Evolutionary conservation across 2,113 vertebrate genomes (phyloP).

Genomic region (Sminthopsis crassicaudata): DNA sequence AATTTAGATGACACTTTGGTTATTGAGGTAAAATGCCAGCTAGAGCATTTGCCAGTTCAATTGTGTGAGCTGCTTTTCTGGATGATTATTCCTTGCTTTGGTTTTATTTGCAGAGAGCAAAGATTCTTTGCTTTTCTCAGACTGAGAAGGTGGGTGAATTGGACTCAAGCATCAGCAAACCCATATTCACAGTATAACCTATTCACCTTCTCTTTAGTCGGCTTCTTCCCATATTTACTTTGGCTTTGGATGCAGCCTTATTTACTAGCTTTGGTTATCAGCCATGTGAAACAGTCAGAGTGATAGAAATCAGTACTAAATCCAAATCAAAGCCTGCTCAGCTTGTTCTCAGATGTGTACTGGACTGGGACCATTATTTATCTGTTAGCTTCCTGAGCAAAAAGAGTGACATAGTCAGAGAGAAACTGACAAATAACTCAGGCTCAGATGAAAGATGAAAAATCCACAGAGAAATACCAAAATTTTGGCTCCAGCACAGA

Average conservation of each 20-base stretch:
- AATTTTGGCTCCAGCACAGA: neutral
- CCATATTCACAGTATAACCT: neutral
- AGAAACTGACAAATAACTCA: neutral
- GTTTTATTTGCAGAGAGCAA: neutral
- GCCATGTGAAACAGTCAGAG: rapidly evolving
- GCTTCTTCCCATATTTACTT: neutral
- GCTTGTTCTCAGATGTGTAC: rapidly evolving
- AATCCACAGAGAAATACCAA: neutral
- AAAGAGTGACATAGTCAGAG: neutral
- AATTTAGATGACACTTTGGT: neutral
- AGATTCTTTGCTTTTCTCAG: neutral
- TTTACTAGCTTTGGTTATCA: rapidly evolving
- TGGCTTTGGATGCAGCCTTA: neutral
- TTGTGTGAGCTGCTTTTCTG: slow-evolving; percentile 47
- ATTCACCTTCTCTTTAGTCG: neutral
- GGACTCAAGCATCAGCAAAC: neutral
- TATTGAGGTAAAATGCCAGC: slow-evolving; percentile 40
- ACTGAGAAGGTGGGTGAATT: rapidly evolving
- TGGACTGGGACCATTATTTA: neutral
- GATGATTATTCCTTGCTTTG: neutral
- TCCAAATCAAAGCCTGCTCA: neutral
- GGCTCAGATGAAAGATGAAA: neutral
- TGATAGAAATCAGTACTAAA: neutral
- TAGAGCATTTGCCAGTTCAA: slow-evolving; percentile 32
- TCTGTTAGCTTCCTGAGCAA: neutral